These are phyloP conservation scores for Forbesichthys agassizii DNA, from an alignment of 2,113 vertebrate genomes.

Conservation along the genomic window DNA sequence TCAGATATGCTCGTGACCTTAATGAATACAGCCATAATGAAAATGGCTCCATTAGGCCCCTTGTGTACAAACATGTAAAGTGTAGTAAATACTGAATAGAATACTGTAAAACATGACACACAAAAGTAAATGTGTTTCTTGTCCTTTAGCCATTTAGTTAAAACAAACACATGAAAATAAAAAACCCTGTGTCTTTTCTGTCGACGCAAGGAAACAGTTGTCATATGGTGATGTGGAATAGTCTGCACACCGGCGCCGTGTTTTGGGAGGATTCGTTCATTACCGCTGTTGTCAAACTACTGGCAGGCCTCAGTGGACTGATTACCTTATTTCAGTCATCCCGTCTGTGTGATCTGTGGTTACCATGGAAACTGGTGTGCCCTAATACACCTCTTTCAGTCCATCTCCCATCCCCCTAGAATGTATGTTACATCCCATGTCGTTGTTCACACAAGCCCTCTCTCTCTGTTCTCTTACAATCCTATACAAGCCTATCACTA, in stretches of 20 bases:
- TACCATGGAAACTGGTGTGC: constrained; percentile 76
- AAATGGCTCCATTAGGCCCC: too few relatives aligned
- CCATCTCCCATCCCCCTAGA: constrained; percentile 7
- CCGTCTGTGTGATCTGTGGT: constrained; percentile 63
- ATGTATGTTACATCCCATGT: constrained; percentile 10
- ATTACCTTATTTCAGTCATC: constrained; percentile 71
- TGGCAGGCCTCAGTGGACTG: constrained; percentile 56
- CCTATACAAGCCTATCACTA: too few relatives aligned
- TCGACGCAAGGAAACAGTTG: too few relatives aligned
- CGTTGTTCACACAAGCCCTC: constrained; percentile 5
- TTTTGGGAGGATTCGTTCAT: constrained; percentile 46
- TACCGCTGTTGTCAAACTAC: constrained; percentile 54
- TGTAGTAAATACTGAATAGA: constrained; percentile 11
- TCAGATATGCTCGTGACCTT: too few relatives aligned
- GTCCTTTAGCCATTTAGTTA: not conserved
- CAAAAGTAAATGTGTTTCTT: too few relatives aligned
- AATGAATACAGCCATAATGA: too few relatives aligned
- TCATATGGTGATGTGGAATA: not conserved
- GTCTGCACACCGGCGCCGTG: not conserved
- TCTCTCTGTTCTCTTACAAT: too few relatives aligned
- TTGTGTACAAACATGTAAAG: too few relatives aligned
- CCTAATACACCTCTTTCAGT: constrained; percentile 47
- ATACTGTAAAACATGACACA: constrained; percentile 1
- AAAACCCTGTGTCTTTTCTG: too few relatives aligned
- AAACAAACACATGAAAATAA: too few relatives aligned